Evolutionary conservation across 2,888 invertebrate species (phyloP).

Genomic region (Agriotes lineatus): DNA sequence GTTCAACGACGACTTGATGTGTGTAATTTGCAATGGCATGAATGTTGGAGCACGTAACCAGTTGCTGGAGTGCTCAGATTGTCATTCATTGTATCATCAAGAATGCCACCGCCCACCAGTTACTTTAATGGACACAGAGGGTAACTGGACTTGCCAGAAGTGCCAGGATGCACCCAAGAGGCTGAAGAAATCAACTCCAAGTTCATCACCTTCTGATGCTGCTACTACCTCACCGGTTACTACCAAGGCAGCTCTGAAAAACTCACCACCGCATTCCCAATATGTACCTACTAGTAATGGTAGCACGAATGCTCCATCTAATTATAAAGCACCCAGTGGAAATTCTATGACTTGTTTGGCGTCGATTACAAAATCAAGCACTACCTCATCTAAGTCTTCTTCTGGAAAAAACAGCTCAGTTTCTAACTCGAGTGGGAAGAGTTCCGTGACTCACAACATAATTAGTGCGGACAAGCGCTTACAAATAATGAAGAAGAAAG

Average conservation of each 20-base stretch:
- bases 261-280: conserved; percentile 31
- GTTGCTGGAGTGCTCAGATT: conserved; percentile 91
- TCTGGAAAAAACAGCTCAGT: background rate
- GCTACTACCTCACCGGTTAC: conserved; percentile 29
- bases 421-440: conserved; percentile 32
- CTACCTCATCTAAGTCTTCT: background rate
- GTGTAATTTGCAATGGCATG: conserved; percentile 85
- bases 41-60: conserved; percentile 89
- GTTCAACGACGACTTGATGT: conserved; percentile 81
- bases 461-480: conserved; percentile 84
- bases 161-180: conserved; percentile 64
- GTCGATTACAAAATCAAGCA: background rate
- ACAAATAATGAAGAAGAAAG: conserved; percentile 86
- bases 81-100: conserved; percentile 93
- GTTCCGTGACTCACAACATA: conserved; percentile 72
- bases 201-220: conserved; percentile 47
- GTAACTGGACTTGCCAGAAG: conserved; percentile 76
- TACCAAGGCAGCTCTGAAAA: conserved; percentile 2
- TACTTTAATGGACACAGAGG: conserved; percentile 77
- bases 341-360: background rate
- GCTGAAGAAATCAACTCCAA: conserved; percentile 29
- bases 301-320: background rate
- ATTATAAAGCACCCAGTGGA: background rate
- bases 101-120: conserved; percentile 93
- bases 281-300: conserved; percentile 15